A percentile compares a stretch with the other conserved stretches of the same genome.
Conservation (phyloP, 2,113 vertebrate genomes). For the Grus americana region DNA sequence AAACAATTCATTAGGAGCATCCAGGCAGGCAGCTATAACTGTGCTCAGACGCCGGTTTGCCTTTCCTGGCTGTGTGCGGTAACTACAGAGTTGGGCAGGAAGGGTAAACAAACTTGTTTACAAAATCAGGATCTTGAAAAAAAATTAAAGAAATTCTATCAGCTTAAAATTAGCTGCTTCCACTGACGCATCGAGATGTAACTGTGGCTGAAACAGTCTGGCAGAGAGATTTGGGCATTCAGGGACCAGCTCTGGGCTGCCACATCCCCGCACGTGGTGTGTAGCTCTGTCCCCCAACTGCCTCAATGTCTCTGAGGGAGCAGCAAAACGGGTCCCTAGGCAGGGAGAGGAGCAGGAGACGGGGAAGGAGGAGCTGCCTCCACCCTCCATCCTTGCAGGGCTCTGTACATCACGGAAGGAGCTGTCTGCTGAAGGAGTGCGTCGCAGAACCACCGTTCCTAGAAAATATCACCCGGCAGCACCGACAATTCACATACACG, state of each 20-base stretch:
- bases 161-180: neutral
- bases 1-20: slow-evolving; percentile 34
- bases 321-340: neutral
- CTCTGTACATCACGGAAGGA: neutral
- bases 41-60: neutral
- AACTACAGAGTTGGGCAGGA: neutral
- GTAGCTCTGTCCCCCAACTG: neutral
- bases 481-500: neutral
- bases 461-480: neutral
- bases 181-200: neutral
- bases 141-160: neutral
- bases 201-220: neutral
- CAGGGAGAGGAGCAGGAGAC: neutral
- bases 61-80: neutral
- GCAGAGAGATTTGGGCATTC: neutral
- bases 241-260: neutral
- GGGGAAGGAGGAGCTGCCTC: neutral
- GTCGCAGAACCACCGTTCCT: neutral
- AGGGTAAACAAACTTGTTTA: slow-evolving; percentile 23
- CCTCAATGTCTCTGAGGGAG: rapidly evolving
- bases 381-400: neutral
- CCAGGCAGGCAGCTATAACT: neutral
- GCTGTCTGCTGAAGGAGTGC: neutral
- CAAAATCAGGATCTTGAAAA: neutral
- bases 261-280: neutral